A percentile compares a stretch with the other conserved stretches of the same genome.
These are phyloP conservation scores for Bovichtus diacanthus DNA, from an alignment of 2,797 vertebrate genomes.

Conservation along the genomic window DNA sequence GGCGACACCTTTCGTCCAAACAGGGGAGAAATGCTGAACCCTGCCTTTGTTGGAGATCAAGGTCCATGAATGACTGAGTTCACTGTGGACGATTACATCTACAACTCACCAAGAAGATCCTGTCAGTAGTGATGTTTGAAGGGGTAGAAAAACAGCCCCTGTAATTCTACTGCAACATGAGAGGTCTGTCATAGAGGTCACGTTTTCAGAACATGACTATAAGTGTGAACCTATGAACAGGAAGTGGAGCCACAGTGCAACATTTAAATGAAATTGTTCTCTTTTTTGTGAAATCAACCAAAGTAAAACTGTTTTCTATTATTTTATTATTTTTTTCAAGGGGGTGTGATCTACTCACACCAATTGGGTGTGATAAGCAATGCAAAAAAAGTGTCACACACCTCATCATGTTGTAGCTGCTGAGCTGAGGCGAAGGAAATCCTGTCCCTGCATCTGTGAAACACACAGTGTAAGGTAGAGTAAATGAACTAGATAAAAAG, in stretches of 20 bases:
- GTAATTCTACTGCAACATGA: not conserved
- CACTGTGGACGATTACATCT: not conserved
- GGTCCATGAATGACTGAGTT: slow-evolving; percentile 15
- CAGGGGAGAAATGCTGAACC: slow-evolving; percentile 29
- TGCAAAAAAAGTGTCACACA: no score
- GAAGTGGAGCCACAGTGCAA: not conserved
- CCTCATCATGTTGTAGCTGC: not conserved
- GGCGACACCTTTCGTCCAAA: not conserved
- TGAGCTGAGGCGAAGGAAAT: not conserved
- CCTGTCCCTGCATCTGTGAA: not conserved
- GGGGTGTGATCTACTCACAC: not conserved
- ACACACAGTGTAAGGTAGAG: not conserved
- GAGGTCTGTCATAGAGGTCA: not conserved
- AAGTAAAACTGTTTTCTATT: no score
- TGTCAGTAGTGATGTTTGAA: not conserved
- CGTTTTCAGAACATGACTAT: not conserved
- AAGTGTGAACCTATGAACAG: not conserved
- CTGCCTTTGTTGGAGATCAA: slow-evolving; percentile 58
- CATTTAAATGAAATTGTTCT: fast-evolving
- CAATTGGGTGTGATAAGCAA: no score
- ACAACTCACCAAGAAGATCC: not conserved
- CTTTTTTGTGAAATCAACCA: not conserved
- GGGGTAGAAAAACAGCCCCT: not conserved
- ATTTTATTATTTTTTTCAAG: not conserved
- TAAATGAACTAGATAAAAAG: not conserved